phyloP scores from a whole-genome alignment of 2,113 vertebrate genomes.

The Sorex fumeus region DNA sequence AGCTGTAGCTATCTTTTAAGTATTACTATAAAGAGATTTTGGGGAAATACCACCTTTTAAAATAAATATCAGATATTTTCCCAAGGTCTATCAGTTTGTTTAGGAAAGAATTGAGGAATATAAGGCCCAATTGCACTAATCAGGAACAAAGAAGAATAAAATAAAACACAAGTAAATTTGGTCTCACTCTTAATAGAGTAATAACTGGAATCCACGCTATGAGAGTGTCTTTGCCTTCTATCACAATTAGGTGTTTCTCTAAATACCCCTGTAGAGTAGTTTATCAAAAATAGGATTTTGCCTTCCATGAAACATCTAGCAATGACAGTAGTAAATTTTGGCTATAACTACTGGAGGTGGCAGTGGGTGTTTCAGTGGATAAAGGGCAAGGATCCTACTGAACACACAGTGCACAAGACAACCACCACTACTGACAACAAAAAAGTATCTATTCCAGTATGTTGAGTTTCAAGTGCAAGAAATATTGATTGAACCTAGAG shows the following conservation, averaged over 20 bases:
- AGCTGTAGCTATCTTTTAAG: no score
- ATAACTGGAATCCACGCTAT: not conserved
- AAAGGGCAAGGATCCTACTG: not conserved
- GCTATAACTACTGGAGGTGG: not conserved
- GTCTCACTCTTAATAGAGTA: not conserved
- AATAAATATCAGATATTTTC: conserved; percentile 23
- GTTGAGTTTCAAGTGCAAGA: not conserved
- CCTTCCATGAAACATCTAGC: not conserved
- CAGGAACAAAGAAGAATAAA: conserved; percentile 12
- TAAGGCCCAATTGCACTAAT: not conserved
- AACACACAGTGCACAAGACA: not conserved
- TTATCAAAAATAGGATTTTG: not conserved
- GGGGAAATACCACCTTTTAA: conserved; percentile 14
- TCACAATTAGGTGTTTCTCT: not conserved
- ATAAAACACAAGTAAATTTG: not conserved
- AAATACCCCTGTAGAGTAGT: not conserved
- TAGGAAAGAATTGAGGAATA: not conserved
- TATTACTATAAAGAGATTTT: no score
- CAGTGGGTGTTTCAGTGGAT: not conserved
- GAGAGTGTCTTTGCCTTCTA: not conserved
- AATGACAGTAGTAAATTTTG: not conserved
- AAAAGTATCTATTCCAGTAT: not conserved
- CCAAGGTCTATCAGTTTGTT: not conserved
- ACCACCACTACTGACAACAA: not conserved
- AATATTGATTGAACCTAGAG: no score